Evolutionary conservation across 2,888 invertebrate genomes (phyloP).

Genomic region (Rhamnusium bicolor): DNA sequence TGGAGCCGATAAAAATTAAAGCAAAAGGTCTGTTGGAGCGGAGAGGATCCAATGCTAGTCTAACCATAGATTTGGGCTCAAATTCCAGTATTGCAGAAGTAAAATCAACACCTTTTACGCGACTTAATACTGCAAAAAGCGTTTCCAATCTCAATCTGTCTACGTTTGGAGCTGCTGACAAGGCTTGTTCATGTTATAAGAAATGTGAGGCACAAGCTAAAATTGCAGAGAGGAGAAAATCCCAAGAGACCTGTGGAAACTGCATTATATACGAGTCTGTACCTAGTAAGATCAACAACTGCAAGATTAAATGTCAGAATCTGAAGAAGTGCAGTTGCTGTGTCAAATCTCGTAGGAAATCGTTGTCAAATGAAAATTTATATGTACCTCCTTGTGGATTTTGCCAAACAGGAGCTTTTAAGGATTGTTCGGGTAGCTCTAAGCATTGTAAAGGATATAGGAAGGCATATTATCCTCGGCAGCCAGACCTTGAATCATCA

Average conservation of each 20-base stretch:
- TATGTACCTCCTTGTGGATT: slow-evolving; percentile 71
- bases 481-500: slow-evolving; percentile 74
- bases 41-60: slow-evolving; percentile 91
- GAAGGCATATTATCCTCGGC: slow-evolving; percentile 67
- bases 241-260: slow-evolving; percentile 66
- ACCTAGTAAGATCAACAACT: slow-evolving; percentile 60
- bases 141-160: slow-evolving; percentile 70
- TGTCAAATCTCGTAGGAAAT: slow-evolving; percentile 71
- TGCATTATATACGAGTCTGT: slow-evolving; percentile 68
- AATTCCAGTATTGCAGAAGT: slow-evolving; percentile 69
- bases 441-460: slow-evolving; percentile 63
- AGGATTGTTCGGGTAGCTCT: slow-evolving; percentile 58
- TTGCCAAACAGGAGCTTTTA: slow-evolving; percentile 68
- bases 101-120: slow-evolving; percentile 66
- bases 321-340: slow-evolving; percentile 65
- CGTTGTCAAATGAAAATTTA: slow-evolving; percentile 77
- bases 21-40: slow-evolving; percentile 85
- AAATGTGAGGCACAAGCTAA: slow-evolving; percentile 54
- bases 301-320: slow-evolving; percentile 59
- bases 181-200: slow-evolving; percentile 59
- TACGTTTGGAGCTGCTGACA: slow-evolving; percentile 60
- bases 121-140: slow-evolving; percentile 73
- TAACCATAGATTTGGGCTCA: slow-evolving; percentile 85
- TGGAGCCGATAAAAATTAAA: slow-evolving; percentile 73
- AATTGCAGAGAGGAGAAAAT: slow-evolving; percentile 58